Evolutionary conservation across 2,797 vertebrate genomes (phyloP).

Genomic region (Pipistrellus pipistrellus): DNA sequence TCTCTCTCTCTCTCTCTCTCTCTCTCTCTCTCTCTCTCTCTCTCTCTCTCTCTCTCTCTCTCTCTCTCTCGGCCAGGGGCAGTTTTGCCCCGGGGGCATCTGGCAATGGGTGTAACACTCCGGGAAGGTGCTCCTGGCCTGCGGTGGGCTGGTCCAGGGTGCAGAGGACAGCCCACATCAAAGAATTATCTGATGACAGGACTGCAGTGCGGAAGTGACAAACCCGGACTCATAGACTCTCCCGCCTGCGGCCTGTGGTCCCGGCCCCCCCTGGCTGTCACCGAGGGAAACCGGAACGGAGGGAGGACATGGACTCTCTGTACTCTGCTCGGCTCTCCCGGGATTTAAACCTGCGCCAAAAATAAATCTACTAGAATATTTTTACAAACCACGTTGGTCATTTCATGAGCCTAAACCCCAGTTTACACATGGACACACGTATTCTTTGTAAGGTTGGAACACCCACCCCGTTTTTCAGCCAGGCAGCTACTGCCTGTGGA

Average conservation of each 20-base stretch:
- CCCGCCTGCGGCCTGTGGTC: not conserved
- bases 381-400: not conserved
- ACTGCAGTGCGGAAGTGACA: not conserved
- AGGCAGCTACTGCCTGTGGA: not conserved
- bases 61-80: not conserved
- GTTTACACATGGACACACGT: not conserved
- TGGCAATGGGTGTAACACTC: too few species aligned
- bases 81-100: not conserved
- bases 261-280: accelerated
- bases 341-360: slow-evolving; percentile 34
- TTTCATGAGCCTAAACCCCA: not conserved
- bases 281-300: not conserved
- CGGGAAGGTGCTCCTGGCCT: not conserved
- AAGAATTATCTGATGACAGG: not conserved
- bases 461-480: not conserved
- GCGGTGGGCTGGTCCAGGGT: too few species aligned
- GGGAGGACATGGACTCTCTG: not conserved
- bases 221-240: not conserved
- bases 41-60: too few species aligned
- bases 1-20: not conserved
- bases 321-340: not conserved
- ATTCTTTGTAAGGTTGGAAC: not conserved
- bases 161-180: not conserved
- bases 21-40: too few species aligned
- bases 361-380: not conserved